Evolutionary conservation across 2,113 vertebrate species (phyloP), one percentile per base, ranked within the genome.

Genomic region (Tringa solitaria): DNA sequence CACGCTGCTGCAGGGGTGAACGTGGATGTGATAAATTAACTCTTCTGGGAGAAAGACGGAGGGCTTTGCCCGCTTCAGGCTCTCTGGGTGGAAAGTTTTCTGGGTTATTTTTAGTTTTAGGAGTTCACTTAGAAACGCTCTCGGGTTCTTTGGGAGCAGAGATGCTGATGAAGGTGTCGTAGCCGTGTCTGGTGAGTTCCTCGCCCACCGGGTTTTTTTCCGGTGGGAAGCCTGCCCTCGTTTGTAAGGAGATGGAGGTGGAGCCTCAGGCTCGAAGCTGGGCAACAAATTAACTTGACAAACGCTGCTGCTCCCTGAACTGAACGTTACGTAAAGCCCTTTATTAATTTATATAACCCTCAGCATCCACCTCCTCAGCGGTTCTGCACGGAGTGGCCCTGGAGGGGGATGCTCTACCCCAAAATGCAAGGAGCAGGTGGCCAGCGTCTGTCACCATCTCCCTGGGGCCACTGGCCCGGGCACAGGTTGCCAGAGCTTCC

Each of bases 331-430:
- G 59, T 91, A 77, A 77, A 87, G 9, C 81, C 87, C 54, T 56
- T 84, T 14, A 84, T 93, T 95, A 87, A 95, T 96, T 91, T 93
- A 82, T 92, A 11, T 89, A 89, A 95, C 91, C 84, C 84, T 60
- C 65, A 75, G 76, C 89, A 56, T 90, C 56, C 64, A 28, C 76
- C 85, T 33, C 12, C 3, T 85, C 94, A 75, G 93, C 5, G 0
- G 6, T 28, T 76, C 43, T 14, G 43, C 63, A 8, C 2, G 2
- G 59, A 67, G 84, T 65, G 75, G 90, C 74, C 84, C 70, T 8
- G 57, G 22, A 48, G 30, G 46, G 51, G 37, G 21, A 8, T 65
- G 54, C 27, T 72, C n/a, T 21, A 19, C 90, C 65, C n/a, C 0
- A 0, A 51, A 41, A 45, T 6, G 22, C 0, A 2, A 72, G 85